Conservation (phyloP, 2,888 invertebrate species). For the Elysia crispata region DNA sequence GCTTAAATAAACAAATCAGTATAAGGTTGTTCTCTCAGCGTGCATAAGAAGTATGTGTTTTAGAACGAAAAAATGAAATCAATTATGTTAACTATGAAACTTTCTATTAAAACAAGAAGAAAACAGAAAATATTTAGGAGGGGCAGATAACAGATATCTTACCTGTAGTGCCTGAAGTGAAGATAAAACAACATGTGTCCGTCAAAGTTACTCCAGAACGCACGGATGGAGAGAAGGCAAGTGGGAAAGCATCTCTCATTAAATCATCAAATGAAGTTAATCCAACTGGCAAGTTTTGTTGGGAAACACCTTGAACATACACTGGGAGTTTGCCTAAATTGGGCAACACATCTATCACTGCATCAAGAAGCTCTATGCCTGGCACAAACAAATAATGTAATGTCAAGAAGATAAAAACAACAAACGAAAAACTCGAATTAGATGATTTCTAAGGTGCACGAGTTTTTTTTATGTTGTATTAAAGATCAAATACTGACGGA, state of each 20-base stretch:
- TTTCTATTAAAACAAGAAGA: too few relatives aligned
- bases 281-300: constrained; percentile 50
- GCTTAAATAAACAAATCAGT: too few relatives aligned
- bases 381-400: neutral
- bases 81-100: too few relatives aligned
- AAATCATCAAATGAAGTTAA: constrained; percentile 59
- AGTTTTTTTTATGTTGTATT: too few relatives aligned
- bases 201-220: constrained; percentile 51
- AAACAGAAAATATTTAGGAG: too few relatives aligned
- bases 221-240: constrained; percentile 51
- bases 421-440: too few relatives aligned
- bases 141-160: neutral
- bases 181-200: constrained; percentile 88
- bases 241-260: constrained; percentile 53
- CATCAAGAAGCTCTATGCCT: constrained; percentile 61
- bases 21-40: too few relatives aligned
- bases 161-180: constrained; percentile 85
- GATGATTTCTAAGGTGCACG: too few relatives aligned
- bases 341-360: constrained; percentile 60
- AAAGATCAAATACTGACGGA: too few relatives aligned
- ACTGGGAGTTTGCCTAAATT: constrained; percentile 60
- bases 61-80: too few relatives aligned
- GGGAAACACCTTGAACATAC: constrained; percentile 56
- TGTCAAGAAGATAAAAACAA: too few relatives aligned
- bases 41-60: too few relatives aligned